A percentile compares a stretch with the other conserved stretches of the same genome.
These are phyloP conservation scores for Globodera rostochiensis DNA, from an alignment of 1,140 invertebrate genomes.

Conservation along the genomic window DNA sequence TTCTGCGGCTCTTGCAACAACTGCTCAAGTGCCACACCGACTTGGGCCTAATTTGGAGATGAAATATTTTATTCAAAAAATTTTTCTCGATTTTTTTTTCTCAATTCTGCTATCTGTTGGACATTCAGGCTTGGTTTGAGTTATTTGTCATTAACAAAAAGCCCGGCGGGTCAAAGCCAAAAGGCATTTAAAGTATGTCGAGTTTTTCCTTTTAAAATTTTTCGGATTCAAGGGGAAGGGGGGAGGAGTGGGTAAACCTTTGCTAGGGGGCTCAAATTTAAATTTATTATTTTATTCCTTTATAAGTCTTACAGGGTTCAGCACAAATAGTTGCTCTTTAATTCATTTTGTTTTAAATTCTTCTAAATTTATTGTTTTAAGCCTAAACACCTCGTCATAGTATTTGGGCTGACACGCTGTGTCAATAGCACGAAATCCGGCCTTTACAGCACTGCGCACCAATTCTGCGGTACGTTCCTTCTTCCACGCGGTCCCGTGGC, in stretches of 20 bases:
- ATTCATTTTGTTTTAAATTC: too few species aligned
- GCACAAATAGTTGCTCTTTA: too few species aligned
- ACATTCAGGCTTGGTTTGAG: too few species aligned
- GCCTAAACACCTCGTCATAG: constrained; percentile 29
- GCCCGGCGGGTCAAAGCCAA: too few species aligned
- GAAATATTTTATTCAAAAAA: background rate
- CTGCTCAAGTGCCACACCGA: constrained; percentile 35
- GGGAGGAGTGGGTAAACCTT: too few species aligned
- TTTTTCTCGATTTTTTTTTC: background rate
- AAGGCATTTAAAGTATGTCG: too few species aligned
- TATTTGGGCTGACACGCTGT: constrained; percentile 49
- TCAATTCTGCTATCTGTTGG: too few species aligned
- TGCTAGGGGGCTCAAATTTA: too few species aligned
- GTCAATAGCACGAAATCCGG: constrained; percentile 46
- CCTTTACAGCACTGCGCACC: constrained; percentile 36
- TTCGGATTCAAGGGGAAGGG: background rate
- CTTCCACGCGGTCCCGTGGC: constrained; percentile 52
- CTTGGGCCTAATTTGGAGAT: constrained; percentile 33
- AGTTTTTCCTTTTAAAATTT: too few species aligned
- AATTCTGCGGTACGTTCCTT: constrained; percentile 41
- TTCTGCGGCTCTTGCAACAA: constrained; percentile 33
- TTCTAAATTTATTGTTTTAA: background rate
- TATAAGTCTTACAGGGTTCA: too few species aligned
- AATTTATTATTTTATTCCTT: too few species aligned
- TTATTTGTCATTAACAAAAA: background rate